Conservation (phyloP, 2,888 invertebrate genomes). For the Cheilosia vulpina region DNA sequence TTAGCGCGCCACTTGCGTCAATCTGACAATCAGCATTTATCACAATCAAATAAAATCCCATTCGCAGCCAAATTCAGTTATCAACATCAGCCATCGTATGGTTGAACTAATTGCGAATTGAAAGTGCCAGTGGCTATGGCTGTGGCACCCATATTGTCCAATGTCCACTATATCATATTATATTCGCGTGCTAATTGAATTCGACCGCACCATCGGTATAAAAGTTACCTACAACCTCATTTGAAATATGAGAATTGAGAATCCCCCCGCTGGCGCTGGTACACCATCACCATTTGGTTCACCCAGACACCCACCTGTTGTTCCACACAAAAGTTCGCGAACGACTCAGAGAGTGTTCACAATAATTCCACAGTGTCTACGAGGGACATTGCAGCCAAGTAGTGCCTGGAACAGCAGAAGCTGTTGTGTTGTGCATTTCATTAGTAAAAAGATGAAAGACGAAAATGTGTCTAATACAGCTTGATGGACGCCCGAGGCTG, state of each 20-base stretch:
- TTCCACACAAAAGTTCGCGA: not conserved
- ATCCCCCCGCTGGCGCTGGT: slow-evolving; percentile 6
- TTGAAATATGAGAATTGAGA: slow-evolving; percentile 44
- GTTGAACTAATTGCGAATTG: slow-evolving; percentile 51
- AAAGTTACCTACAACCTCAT: slow-evolving; percentile 22
- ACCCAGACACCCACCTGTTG: slow-evolving; percentile 30
- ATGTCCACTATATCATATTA: slow-evolving; percentile 4
- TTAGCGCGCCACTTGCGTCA: slow-evolving; percentile 40
- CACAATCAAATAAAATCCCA: slow-evolving; percentile 49
- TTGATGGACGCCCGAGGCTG: slow-evolving; percentile 19
- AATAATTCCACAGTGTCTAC: not conserved
- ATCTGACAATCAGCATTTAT: slow-evolving; percentile 44
- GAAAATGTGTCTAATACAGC: slow-evolving; percentile 30
- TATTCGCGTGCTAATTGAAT: slow-evolving; percentile 56
- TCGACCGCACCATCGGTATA: slow-evolving; percentile 25
- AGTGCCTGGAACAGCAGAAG: not conserved
- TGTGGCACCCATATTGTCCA: slow-evolving; percentile 30
- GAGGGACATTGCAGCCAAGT: too few species aligned
- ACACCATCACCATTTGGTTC: not conserved
- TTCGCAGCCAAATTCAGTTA: slow-evolving; percentile 43
- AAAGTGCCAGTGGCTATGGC: not conserved
- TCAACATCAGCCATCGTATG: slow-evolving; percentile 16
- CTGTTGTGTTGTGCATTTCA: slow-evolving; percentile 10
- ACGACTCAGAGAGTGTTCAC: not conserved
- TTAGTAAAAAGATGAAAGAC: slow-evolving; percentile 11